phyloP scores from a whole-genome alignment of 2,113 vertebrate genomes.

The Bubalus kerabau region DNA sequence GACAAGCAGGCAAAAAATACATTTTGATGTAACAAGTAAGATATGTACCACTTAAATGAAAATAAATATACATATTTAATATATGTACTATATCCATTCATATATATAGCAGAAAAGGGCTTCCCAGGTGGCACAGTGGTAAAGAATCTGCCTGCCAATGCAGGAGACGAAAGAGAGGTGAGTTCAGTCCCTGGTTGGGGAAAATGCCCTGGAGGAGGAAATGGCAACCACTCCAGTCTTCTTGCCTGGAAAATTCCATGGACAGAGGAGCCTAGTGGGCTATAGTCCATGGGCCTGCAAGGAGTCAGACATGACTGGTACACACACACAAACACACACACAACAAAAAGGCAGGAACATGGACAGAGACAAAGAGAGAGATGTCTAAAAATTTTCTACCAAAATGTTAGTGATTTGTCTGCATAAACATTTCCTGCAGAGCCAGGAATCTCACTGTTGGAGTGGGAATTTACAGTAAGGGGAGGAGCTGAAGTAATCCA shows the following conservation, averaged over 20 bases:
- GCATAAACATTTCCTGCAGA: neutral
- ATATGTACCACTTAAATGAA: neutral
- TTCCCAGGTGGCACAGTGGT: neutral
- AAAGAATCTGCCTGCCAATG: neutral
- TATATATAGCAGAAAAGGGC: neutral
- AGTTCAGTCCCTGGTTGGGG: neutral
- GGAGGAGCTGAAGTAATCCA: neutral
- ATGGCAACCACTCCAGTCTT: neutral
- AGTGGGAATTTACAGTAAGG: conserved; percentile 4
- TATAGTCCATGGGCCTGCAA: neutral
- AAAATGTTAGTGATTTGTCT: conserved; percentile 24
- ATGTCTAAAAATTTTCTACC: neutral
- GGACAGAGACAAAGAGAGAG: conserved; percentile 35
- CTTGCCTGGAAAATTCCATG: neutral
- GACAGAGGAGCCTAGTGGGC: neutral
- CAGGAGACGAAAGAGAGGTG: neutral
- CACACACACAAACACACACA: neutral
- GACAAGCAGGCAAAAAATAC: neutral
- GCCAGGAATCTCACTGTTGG: neutral
- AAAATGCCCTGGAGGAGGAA: neutral
- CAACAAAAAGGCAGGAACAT: conserved; percentile 4
- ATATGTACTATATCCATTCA: neutral
- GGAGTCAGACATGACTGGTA: neutral
- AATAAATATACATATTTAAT: neutral
- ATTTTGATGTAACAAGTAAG: neutral